Conservation (phyloP, 2,113 vertebrate genomes). For the Triplophysa siluroides region DNA sequence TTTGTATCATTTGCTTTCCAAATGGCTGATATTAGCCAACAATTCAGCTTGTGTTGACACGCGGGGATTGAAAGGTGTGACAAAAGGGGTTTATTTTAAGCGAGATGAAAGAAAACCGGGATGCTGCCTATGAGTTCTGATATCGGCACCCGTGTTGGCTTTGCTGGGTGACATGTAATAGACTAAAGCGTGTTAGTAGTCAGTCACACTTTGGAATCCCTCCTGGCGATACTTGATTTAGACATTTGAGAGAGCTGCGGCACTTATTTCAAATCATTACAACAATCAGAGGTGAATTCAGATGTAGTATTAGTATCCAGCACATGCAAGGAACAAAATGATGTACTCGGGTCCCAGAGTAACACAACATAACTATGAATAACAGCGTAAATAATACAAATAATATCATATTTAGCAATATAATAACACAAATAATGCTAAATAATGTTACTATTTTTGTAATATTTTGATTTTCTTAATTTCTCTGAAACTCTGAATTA, state of each 20-base stretch:
- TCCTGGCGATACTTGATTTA: slow-evolving; percentile 25
- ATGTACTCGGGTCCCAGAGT: too few species aligned
- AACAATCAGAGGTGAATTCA: background rate
- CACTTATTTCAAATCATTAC: slow-evolving; percentile 24
- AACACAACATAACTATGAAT: too few species aligned
- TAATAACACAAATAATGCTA: too few species aligned
- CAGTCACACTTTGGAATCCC: slow-evolving; percentile 40
- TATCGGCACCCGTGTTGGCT: slow-evolving; percentile 32
- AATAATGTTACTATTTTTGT: too few species aligned
- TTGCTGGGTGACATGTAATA: slow-evolving; percentile 36
- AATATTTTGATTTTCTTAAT: too few species aligned
- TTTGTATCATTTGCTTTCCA: slow-evolving; percentile 11
- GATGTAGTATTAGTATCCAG: background rate
- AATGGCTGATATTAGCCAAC: slow-evolving; percentile 37
- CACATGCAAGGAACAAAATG: background rate
- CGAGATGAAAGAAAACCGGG: slow-evolving; percentile 47
- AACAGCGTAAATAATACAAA: too few species aligned
- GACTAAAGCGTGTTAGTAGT: slow-evolving; percentile 47
- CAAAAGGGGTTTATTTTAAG: slow-evolving; percentile 48
- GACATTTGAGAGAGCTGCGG: slow-evolving; percentile 5
- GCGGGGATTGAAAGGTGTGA: slow-evolving; percentile 10
- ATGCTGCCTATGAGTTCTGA: slow-evolving; percentile 31
- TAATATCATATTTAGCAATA: too few species aligned
- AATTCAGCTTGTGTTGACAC: slow-evolving; percentile 31
- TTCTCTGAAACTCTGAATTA: too few species aligned